These are phyloP conservation scores for Bryconaethiops microstoma DNA, from an alignment of 2,797 vertebrate species.

Conservation along the genomic window DNA sequence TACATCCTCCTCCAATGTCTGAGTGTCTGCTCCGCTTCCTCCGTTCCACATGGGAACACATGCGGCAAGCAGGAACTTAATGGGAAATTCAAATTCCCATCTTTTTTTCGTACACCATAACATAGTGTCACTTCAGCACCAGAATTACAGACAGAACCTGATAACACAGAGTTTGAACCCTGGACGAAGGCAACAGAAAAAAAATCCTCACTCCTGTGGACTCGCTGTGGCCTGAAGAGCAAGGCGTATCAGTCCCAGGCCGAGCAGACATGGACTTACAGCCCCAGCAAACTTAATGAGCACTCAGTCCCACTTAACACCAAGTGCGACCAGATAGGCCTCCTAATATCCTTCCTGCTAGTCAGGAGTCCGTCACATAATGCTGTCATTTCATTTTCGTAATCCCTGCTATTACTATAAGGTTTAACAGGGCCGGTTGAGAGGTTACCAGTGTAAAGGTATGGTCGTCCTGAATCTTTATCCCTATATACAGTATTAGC, in stretches of 20 bases:
- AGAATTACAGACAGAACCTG: slow-evolving; percentile 68
- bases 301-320: slow-evolving; percentile 78
- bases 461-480: slow-evolving; percentile 52
- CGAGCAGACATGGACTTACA: slow-evolving; percentile 71
- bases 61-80: slow-evolving; percentile 61
- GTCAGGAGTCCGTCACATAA: slow-evolving; percentile 74
- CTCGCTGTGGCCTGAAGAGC: slow-evolving; percentile 67
- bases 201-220: slow-evolving; percentile 70
- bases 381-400: slow-evolving; percentile 78
- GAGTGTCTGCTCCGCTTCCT: slow-evolving; percentile 59
- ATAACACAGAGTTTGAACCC: slow-evolving; percentile 75
- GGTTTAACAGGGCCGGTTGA: slow-evolving; percentile 72
- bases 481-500: slow-evolving; percentile 45
- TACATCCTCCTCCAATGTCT: slow-evolving; percentile 53
- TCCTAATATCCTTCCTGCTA: slow-evolving; percentile 76
- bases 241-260: slow-evolving; percentile 71
- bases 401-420: slow-evolving; percentile 81
- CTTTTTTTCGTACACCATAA: slow-evolving; percentile 64
- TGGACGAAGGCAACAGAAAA: slow-evolving; percentile 48
- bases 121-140: slow-evolving; percentile 63
- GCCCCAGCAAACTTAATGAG: slow-evolving; percentile 78
- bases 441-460: slow-evolving; percentile 66
- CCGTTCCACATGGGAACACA: slow-evolving; percentile 71
- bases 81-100: slow-evolving; percentile 72
- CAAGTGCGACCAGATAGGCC: slow-evolving; percentile 76